phyloP scores from a whole-genome alignment of 2,797 vertebrate genomes.

The Rhodeus uyekii region DNA sequence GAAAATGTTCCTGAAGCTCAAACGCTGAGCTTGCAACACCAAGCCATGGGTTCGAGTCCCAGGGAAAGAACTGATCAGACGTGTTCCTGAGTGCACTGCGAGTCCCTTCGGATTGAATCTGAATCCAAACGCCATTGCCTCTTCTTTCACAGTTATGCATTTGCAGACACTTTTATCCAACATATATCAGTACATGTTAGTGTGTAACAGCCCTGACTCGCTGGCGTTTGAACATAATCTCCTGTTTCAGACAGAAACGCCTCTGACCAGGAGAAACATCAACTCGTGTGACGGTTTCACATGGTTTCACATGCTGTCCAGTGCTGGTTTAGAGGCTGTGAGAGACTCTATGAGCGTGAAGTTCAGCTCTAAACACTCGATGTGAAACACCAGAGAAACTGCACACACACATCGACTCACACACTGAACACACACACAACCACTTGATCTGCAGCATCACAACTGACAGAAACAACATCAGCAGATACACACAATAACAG shows the following conservation, averaged over 20 bases:
- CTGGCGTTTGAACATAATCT: too few species aligned
- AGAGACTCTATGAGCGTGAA: too few species aligned
- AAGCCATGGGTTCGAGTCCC: not conserved
- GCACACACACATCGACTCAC: not conserved
- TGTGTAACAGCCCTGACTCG: too few species aligned
- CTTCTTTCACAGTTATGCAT: not conserved
- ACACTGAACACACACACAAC: not conserved
- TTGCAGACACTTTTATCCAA: not conserved
- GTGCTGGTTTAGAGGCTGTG: too few species aligned
- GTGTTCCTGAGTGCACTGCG: too few species aligned
- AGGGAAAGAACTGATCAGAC: not conserved
- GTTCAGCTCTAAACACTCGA: not conserved
- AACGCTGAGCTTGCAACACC: not conserved
- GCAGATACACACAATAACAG: not conserved
- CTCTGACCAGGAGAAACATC: too few species aligned
- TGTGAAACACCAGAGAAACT: not conserved
- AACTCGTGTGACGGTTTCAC: too few species aligned
- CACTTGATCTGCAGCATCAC: not conserved
- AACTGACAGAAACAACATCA: not conserved
- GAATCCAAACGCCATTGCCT: not conserved
- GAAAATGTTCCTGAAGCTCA: not conserved
- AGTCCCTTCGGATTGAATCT: not conserved
- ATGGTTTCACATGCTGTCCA: too few species aligned
- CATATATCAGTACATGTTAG: too few species aligned
- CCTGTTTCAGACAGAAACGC: too few species aligned